Conservation (phyloP, 1,140 invertebrate genomes). For the Drosophila trapezifrons region DNA sequence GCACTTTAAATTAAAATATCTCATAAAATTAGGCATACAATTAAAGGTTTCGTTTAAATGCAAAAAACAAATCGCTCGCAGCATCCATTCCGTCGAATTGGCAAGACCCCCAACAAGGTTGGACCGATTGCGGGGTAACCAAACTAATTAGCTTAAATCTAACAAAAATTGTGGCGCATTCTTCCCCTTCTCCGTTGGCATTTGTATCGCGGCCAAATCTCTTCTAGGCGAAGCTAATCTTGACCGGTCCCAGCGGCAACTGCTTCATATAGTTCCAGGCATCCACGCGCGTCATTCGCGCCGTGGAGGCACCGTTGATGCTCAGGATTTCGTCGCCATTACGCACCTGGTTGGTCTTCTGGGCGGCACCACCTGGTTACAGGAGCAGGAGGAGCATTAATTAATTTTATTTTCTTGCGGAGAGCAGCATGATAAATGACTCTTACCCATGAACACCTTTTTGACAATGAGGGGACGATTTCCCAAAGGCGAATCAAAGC, state of each 20-base stretch:
- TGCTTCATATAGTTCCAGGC: conserved; percentile 97
- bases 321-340: conserved; percentile 94
- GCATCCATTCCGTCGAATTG: conserved; percentile 46
- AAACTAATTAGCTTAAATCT: conserved; percentile 62
- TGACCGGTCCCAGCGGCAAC: conserved; percentile 91
- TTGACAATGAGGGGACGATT: conserved; percentile 94
- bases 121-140: conserved; percentile 34
- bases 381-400: neutral
- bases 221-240: conserved; percentile 74
- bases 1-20: conserved; percentile 71
- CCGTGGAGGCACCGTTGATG: conserved; percentile 92
- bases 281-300: conserved; percentile 94
- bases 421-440: neutral
- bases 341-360: conserved; percentile 92
- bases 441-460: conserved; percentile 95
- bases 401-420: conserved; percentile 3
- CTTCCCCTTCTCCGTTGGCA: conserved; percentile 38
- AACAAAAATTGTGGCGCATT: conserved; percentile 77
- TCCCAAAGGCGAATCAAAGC: conserved; percentile 93
- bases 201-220: neutral
- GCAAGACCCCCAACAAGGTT: conserved; percentile 52
- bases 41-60: conserved; percentile 53
- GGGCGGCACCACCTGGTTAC: conserved; percentile 91
- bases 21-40: conserved; percentile 52
- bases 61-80: conserved; percentile 61